Evolutionary conservation across 2,113 vertebrate genomes (phyloP), one percentile per base, ranked within the genome.

Genomic region (Hemichromis elongatus): DNA sequence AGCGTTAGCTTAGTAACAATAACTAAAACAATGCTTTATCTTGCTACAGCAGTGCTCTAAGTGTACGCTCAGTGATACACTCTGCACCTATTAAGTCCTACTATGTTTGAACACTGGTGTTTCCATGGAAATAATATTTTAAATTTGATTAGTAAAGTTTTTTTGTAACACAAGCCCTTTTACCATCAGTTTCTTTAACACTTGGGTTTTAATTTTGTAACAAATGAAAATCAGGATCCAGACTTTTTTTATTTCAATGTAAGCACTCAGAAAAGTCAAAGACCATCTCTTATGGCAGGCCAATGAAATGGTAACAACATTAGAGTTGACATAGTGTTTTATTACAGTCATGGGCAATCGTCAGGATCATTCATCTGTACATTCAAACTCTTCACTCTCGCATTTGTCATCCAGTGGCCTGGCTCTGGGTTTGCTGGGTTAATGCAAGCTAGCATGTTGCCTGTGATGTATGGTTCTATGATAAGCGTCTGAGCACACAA

Each of bases 291-390:
- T 54, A 61, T 85, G 84, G 87, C 89, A 84, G 86, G 75, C 54
- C 86, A 70, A 42, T 16, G 45, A 35, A 85, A 90, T 13, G 26
- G 75, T 88, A 88, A 91, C 90, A 83, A 47, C 88, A 93, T 94
- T 87, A 75, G 70, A 86, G 88, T 78, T 93, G 93, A 92, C 93
- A 94, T 66, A 79, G 90, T 92, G 90, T 95, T 95, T 94, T 94
- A 92, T 94, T 92, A 93, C 83, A 89, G 90, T 96, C 93, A 77
- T 9, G 53, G 26, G 77, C 90, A 93, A 93, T 93, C 84, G 50
- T 86, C 83, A 28, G 88, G 63, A 90, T 86, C 92, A 94, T 96
- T 96, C 85, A 92, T 96, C 94, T 94, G 84, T 88, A 90, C 88
- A 91, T 90, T 95, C 92, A 92, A 89, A 92, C 77, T 86, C 81